Conservation (phyloP, 2,797 vertebrate genomes). For the Buceros bicornis region DNA sequence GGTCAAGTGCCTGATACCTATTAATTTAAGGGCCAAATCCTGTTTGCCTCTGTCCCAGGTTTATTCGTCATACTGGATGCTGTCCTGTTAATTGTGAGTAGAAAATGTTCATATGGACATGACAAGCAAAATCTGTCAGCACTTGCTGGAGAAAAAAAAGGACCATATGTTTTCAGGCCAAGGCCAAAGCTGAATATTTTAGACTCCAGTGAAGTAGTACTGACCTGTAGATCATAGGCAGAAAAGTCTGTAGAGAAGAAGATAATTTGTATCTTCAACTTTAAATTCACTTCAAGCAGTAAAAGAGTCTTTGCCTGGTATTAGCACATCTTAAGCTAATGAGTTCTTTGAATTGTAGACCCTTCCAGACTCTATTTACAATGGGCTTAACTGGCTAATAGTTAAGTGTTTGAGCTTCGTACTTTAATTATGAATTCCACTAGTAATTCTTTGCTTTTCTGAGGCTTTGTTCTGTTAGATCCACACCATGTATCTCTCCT, state of each 20-base stretch:
- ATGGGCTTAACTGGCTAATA: neutral
- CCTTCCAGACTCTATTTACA: conserved; percentile 29
- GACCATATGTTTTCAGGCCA: neutral
- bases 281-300: neutral
- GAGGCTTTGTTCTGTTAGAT: neutral
- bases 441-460: neutral
- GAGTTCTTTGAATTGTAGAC: neutral
- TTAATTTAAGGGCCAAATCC: neutral
- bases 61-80: neutral
- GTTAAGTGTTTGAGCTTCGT: neutral
- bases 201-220: neutral
- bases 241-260: neutral
- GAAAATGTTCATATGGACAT: neutral
- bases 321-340: conserved; percentile 17
- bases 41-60: neutral
- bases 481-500: neutral
- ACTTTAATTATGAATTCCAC: neutral
- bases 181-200: neutral
- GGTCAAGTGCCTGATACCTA: fast-evolving
- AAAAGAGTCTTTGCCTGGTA: neutral
- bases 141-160: neutral
- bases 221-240: neutral
- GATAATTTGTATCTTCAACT: neutral
- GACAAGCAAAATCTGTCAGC: neutral
- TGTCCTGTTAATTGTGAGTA: neutral